Evolutionary conservation across 2,888 invertebrate genomes (phyloP).

Genomic region (Drosophila kanekoi): DNA sequence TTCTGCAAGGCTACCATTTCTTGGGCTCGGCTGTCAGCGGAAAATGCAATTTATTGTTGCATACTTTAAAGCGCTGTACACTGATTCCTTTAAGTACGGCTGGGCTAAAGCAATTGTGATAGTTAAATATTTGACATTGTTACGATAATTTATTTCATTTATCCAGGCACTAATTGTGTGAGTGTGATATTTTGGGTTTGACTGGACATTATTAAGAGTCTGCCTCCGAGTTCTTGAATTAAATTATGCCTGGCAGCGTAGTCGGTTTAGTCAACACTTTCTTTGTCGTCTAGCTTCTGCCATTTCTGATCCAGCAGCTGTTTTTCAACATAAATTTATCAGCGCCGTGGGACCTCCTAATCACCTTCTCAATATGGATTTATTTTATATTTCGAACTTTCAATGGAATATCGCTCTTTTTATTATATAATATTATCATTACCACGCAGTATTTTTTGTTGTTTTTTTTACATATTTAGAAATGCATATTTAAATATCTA

Average conservation of each 20-base stretch:
- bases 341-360: constrained; percentile 16
- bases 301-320: constrained; percentile 31
- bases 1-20: constrained; percentile 28
- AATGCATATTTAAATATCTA: too few species aligned
- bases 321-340: constrained; percentile 55
- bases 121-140: constrained; percentile 60
- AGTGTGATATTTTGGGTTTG: neutral
- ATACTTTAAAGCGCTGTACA: constrained; percentile 42
- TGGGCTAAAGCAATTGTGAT: constrained; percentile 44
- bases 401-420: neutral
- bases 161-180: constrained; percentile 55
- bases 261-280: constrained; percentile 19
- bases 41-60: constrained; percentile 71
- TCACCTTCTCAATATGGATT: constrained; percentile 9
- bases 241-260: constrained; percentile 65
- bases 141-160: constrained; percentile 72
- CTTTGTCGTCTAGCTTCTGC: constrained; percentile 8
- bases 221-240: constrained; percentile 38
- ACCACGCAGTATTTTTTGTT: too few species aligned
- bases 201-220: constrained; percentile 26
- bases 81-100: constrained; percentile 20
- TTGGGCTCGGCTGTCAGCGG: constrained; percentile 46
- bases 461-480: too few species aligned
- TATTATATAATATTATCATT: too few species aligned
- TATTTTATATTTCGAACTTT: neutral